Base-by-base conservation (phyloP, 2,888 invertebrate genomes). In the Synanthedon andrenaeformis region DNA sequence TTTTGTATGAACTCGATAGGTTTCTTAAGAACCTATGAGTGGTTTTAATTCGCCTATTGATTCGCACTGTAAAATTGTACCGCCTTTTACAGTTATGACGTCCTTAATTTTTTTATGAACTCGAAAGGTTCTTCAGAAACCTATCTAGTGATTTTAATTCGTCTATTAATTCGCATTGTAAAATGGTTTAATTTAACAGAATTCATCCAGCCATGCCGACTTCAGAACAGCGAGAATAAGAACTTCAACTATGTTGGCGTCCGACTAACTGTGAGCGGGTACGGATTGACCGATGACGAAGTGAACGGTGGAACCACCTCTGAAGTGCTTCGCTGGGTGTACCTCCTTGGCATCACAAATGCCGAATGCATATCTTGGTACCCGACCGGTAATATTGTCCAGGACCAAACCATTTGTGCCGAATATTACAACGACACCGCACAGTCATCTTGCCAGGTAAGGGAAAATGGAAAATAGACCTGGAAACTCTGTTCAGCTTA, bases 271-370 rank as follows among this genome's bases (percentile, higher is more conserved):
- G 81, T 79, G 60, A 83, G 82, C 62, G 82, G 82, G 0, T 83
- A 65, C 60, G 82, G 82, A 8, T 65, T 69, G 14, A 82, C 80
- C 6, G 74, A 77, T 35, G 82, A 80, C 52, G n/a, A 53, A 0
- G 60, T 63, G 65, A 75, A 76, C 56, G 78, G 79, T 56, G 85
- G 85, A 2, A 41, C 67, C 0, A 53, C 71, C 0, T 82, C 86
- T 0, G 80, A 82, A 53, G 69, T 83, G 14, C 79, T 89, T 3
- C 79, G 80, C 54, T 89, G 83, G 72, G 82, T 87, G 49, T 69
- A 68, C 61, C 88, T 89, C 49, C 66, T 66, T 13, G 84, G 81
- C 41, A 73, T 85, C 64, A 69, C 70, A 57, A 82, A 80, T 62
- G 70, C 60, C 19, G 71, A 73, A 41, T 86, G 86, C 62, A 65